Conservation (phyloP, 1,140 invertebrate species). For the Drosophila carrolli region DNA sequence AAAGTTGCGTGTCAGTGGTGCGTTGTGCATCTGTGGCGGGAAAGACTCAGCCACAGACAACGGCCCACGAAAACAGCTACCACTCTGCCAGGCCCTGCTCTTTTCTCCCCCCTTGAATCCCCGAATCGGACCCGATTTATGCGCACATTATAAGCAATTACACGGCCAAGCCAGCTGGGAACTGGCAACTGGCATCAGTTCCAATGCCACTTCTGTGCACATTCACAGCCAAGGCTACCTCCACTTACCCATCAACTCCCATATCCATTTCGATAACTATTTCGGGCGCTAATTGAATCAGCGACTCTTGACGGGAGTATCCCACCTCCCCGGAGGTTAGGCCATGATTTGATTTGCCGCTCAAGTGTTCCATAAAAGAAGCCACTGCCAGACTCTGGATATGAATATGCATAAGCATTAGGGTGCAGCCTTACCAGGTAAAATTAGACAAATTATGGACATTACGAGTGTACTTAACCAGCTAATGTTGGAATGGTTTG, state of each 20-base stretch:
- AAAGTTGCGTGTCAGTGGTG: constrained; percentile 22
- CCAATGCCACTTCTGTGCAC: constrained; percentile 4
- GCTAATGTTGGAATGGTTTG: not conserved
- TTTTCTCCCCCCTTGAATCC: not conserved
- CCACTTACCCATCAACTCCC: constrained; percentile 25
- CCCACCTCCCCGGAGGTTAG: constrained; percentile 24
- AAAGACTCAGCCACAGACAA: constrained; percentile 27
- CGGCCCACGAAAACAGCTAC: constrained; percentile 7
- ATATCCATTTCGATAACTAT: constrained; percentile 56
- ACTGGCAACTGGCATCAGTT: constrained; percentile 16
- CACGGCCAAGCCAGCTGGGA: constrained; percentile 39
- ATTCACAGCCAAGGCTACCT: not conserved
- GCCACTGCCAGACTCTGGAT: not conserved
- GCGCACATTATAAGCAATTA: constrained; percentile 75
- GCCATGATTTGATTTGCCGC: constrained; percentile 61
- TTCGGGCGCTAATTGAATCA: constrained; percentile 74
- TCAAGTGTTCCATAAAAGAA: constrained; percentile 38
- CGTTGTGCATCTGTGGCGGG: constrained; percentile 19
- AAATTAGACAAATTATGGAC: not conserved
- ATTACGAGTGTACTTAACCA: not conserved
- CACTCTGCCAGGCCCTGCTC: constrained; percentile 2
- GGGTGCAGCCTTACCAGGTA: not conserved
- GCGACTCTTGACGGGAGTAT: constrained; percentile 33
- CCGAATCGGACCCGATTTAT: constrained; percentile 53
- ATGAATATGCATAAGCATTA: constrained; percentile 19